phyloP scores from a whole-genome alignment of 2,888 invertebrate genomes.

The Drosophila meridiana region DNA sequence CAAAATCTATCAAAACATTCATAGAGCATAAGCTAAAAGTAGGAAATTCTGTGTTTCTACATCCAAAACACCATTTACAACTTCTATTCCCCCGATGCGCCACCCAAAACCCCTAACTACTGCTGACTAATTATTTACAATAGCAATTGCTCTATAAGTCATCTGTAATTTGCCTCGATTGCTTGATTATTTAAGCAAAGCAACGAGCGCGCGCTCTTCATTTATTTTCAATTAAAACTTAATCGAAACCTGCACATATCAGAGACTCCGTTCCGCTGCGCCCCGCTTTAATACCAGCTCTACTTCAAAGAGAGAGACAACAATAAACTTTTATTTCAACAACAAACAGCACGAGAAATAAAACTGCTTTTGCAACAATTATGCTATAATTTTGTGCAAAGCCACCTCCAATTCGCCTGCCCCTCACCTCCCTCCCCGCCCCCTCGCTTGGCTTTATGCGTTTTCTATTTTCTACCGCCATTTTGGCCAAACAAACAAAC shows the following conservation, averaged over 20 bases:
- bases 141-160: not conserved
- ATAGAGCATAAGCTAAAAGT: too few relatives aligned
- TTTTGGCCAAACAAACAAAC: conserved; percentile 47
- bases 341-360: conserved; percentile 7
- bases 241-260: conserved; percentile 66
- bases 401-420: not conserved
- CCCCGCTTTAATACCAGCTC: not conserved
- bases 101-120: not conserved
- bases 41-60: too few relatives aligned
- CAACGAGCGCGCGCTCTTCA: conserved; percentile 37
- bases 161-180: conserved; percentile 2
- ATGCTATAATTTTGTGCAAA: conserved; percentile 57
- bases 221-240: conserved; percentile 76
- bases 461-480: conserved; percentile 58
- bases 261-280: conserved; percentile 1
- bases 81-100: not conserved
- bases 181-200: conserved; percentile 44
- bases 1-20: too few relatives aligned
- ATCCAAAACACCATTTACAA: not conserved
- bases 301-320: conserved; percentile 11
- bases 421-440: not conserved
- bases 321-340: conserved; percentile 37
- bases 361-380: conserved; percentile 67
- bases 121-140: not conserved
- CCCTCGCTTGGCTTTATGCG: conserved; percentile 36